These are phyloP conservation scores for Drosophila orosa DNA, from an alignment of 1,140 invertebrate species.

Conservation along the genomic window DNA sequence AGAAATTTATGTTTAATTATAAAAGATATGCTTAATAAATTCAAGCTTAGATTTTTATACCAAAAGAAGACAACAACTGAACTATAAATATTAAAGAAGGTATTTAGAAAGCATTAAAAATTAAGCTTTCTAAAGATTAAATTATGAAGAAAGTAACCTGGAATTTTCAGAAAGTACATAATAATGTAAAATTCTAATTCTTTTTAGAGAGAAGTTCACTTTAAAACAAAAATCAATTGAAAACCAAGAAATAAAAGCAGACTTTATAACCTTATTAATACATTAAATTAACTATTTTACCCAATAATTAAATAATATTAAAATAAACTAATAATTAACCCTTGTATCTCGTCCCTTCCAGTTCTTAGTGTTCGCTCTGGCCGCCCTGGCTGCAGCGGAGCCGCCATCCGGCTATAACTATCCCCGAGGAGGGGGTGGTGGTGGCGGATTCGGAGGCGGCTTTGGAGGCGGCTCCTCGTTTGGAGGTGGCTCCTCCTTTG, in stretches of 20 bases:
- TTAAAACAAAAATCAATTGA: background rate
- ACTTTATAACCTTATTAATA: background rate
- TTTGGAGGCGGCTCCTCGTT: slow-evolving; percentile 82
- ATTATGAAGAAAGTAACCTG: background rate
- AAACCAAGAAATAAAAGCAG: no score
- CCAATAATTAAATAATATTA: background rate
- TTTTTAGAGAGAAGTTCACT: background rate
- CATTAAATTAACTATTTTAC: no score
- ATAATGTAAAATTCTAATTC: background rate
- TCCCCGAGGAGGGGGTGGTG: slow-evolving; percentile 86
- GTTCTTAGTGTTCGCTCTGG: slow-evolving; percentile 88
- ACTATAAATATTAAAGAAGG: background rate
- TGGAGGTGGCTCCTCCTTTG: slow-evolving; percentile 76
- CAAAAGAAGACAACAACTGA: background rate
- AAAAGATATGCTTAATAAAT: background rate
- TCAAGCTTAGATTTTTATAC: background rate
- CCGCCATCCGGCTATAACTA: slow-evolving; percentile 88
- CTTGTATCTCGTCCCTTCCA: slow-evolving; percentile 81
- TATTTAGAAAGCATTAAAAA: background rate
- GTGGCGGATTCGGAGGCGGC: slow-evolving; percentile 83
- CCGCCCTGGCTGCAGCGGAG: slow-evolving; percentile 87
- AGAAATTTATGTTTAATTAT: background rate
- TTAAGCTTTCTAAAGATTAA: background rate
- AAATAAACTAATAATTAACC: slow-evolving; percentile 28
- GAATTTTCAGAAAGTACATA: background rate